phyloP scores from a whole-genome alignment of 2,797 vertebrate genomes.

The Halcyon chelicuti region DNA sequence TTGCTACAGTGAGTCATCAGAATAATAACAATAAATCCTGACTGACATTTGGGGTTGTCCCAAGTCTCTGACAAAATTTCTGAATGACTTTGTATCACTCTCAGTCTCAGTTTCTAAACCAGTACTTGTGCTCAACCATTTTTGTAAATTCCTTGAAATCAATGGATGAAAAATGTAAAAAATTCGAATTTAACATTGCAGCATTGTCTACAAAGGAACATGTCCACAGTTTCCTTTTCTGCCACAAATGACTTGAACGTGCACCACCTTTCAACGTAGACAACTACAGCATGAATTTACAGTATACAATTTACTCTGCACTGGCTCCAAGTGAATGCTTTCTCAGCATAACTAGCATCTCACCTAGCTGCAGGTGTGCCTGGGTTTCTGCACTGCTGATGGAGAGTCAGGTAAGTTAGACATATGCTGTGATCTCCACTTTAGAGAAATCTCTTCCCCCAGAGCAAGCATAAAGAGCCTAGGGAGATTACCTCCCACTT shows the following conservation, averaged over 20 bases:
- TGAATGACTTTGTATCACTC: neutral
- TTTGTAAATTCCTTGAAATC: neutral
- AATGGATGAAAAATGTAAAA: neutral
- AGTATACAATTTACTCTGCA: neutral
- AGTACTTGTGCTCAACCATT: neutral
- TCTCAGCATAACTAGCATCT: neutral
- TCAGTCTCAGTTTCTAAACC: neutral
- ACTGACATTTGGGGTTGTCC: neutral
- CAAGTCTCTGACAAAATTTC: neutral
- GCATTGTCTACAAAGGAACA: neutral
- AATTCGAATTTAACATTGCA: neutral
- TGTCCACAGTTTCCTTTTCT: neutral
- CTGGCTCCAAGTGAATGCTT: neutral
- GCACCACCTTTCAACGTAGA: too few relatives aligned
- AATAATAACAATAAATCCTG: neutral
- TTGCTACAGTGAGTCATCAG: neutral
- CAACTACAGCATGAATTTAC: neutral
- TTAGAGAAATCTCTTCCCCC: neutral
- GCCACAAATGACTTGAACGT: neutral
- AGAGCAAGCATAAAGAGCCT: neutral
- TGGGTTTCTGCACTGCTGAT: neutral
- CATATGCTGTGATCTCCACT: neutral
- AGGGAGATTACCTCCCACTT: neutral
- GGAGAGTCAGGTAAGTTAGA: neutral
- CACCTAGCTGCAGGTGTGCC: neutral